Evolutionary conservation across 2,797 vertebrate genomes (phyloP).

Genomic region (Rhincodon typus): DNA sequence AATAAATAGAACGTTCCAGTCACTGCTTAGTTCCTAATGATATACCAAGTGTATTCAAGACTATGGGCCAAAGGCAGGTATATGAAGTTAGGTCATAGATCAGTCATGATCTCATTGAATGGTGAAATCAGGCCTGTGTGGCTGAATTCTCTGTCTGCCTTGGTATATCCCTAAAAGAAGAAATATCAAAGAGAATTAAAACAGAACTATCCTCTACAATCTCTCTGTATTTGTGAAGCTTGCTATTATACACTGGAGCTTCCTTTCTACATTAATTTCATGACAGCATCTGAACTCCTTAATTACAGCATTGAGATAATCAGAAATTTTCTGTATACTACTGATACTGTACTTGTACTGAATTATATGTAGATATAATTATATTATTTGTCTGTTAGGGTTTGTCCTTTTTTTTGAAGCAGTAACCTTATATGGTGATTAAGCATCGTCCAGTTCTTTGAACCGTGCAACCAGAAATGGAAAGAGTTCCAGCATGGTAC

Average conservation of each 20-base stretch:
- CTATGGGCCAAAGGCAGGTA: not conserved
- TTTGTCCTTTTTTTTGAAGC: not conserved
- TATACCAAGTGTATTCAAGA: not conserved
- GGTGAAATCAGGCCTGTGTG: not conserved
- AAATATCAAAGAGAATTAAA: not conserved
- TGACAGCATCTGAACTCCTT: not conserved
- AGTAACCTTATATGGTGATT: not conserved
- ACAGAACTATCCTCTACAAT: not conserved
- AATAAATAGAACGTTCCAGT: not conserved
- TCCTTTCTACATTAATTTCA: not conserved
- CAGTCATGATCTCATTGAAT: constrained; percentile 8
- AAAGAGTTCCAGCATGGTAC: not conserved
- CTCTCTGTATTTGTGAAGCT: constrained; percentile 5
- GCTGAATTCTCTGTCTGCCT: not conserved
- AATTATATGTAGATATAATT: not conserved
- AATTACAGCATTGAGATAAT: not conserved
- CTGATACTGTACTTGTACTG: not conserved
- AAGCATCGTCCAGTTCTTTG: not conserved
- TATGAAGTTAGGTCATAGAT: not conserved
- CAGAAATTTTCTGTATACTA: not conserved
- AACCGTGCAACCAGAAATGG: not conserved
- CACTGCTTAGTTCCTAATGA: not conserved
- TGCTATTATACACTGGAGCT: not conserved
- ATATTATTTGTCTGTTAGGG: not conserved
- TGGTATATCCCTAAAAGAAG: not conserved